Evolutionary conservation across 1,140 invertebrate species (phyloP), one percentile per base, ranked within the genome.

Genomic region (Drosophila nasuta): DNA sequence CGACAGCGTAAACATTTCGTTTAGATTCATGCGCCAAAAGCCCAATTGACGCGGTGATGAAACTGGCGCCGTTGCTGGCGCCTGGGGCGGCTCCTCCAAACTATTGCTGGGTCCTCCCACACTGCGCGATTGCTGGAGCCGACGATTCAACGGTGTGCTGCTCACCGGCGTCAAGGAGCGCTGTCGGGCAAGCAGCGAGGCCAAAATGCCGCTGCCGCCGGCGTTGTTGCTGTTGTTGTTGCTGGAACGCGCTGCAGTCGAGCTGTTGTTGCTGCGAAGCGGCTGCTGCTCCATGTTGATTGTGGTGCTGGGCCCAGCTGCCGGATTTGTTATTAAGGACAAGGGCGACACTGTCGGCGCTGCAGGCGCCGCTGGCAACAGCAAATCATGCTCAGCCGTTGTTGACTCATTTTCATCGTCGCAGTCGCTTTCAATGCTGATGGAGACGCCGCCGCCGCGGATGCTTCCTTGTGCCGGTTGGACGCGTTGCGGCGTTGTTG

Each of bases 371-470:
- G 81, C 38, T 11, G 85, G 85, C 51, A 89, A 75, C 48, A 89
- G 41, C 46, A 58, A 85, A 54, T 85, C 85, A 38, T 89, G 51
- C 35, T 89, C 83, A 38, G 83, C 85, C n/a, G 81, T 81, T 0
- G 86, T 89, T 76, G 85, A 89, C 49, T 90, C 78, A 89, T 89
- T 89, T 68, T 89, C 78, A 20, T 88, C 74, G 30, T 72, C 62
- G 11, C 28, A 30, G 28, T 76, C 85, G 38, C 86, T 90, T n/a
- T 89, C 85, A 38, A 89, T 89, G 64, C 45, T 66, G 45, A 88
- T 88, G 46, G 77, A 58, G n/a, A 89, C 71, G 17, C 66, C 76
- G 0, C 68, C 13, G 4, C 52, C 54, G 43, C 20, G 20, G 20
- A 25, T 25, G 33, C 6, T 25, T 25, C 17, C 48, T 33, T 28